A percentile compares a stretch with the other conserved stretches of the same genome.
phyloP scores from a whole-genome alignment of 2,113 vertebrate species.

The Cepphus grylle region DNA sequence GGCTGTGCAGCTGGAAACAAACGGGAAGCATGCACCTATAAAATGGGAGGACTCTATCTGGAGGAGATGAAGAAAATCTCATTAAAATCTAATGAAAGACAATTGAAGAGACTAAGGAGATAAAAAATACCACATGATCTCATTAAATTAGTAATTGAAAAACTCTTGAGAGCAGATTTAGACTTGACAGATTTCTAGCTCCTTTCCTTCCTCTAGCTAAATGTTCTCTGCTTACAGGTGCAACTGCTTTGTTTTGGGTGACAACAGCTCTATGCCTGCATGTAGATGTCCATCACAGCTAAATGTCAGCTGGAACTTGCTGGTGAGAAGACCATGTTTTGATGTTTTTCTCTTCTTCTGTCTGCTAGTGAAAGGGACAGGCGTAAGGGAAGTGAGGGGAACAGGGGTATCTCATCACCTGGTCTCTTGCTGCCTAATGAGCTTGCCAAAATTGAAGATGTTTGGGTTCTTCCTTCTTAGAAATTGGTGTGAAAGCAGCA shows the following conservation, averaged over 20 bases:
- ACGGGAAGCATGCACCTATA: neutral
- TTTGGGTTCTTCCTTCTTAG: neutral
- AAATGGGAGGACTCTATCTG: neutral
- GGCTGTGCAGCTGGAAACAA: neutral
- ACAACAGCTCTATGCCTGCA: neutral
- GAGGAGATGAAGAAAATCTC: neutral
- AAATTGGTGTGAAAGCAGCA: neutral
- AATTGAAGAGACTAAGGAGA: neutral
- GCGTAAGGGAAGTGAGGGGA: neutral
- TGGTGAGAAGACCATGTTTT: neutral
- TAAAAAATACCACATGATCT: neutral
- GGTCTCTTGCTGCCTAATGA: neutral
- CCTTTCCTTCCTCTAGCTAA: neutral
- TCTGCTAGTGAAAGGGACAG: neutral
- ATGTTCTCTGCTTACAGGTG: neutral
- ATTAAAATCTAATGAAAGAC: slow-evolving; percentile 25
- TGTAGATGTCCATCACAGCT: neutral
- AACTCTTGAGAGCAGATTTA: neutral
- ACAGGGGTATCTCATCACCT: neutral
- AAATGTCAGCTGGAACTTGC: neutral
- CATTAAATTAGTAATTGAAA: neutral
- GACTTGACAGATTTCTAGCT: neutral
- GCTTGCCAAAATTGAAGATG: neutral
- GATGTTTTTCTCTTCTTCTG: neutral
- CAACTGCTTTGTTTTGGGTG: neutral